Conservation (phyloP, 2,113 vertebrate genomes). For the Diglossa brunneiventris region DNA sequence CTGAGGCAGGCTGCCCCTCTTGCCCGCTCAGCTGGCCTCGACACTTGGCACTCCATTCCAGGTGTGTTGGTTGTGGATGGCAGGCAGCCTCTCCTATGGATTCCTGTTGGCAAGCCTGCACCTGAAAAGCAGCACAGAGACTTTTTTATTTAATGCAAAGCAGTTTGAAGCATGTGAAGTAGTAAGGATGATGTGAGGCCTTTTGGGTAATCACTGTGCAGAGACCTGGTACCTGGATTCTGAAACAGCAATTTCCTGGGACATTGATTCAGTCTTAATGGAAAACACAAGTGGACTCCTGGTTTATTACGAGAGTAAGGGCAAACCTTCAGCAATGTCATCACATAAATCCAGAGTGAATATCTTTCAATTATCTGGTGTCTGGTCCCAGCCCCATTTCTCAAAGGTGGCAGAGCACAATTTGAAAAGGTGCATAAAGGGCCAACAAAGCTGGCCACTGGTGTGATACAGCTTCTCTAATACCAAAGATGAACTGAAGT, state of each 20-base stretch:
- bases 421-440: background rate
- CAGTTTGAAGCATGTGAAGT: background rate
- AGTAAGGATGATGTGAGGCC: accelerated
- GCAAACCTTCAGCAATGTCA: background rate
- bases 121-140: background rate
- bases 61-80: accelerated
- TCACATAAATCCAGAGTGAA: background rate
- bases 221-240: background rate
- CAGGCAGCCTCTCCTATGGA: background rate
- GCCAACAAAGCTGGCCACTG: background rate
- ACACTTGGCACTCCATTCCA: background rate
- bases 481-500: background rate
- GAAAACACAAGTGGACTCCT: background rate
- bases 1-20: accelerated
- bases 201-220: background rate
- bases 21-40: background rate
- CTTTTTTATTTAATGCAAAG: background rate
- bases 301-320: background rate
- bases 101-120: background rate
- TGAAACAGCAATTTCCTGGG: background rate
- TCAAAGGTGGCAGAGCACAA: background rate
- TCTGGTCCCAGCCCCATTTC: background rate
- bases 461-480: background rate
- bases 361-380: background rate
- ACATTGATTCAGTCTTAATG: background rate